phyloP scores from a whole-genome alignment of 2,888 invertebrate genomes.

The Coleophora flavipennella region DNA sequence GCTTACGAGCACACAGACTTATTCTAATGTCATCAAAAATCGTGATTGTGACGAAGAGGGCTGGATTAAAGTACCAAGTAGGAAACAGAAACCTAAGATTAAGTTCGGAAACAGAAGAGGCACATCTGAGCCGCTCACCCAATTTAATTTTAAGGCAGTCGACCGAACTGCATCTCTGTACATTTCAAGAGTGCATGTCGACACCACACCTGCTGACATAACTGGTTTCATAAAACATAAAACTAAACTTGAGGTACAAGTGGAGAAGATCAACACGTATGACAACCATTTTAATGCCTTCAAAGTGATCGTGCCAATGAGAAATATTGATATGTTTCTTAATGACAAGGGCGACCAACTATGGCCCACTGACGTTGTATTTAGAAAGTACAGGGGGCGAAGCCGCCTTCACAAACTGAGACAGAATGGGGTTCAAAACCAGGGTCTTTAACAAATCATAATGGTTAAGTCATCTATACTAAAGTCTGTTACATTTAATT shows the following conservation, averaged over 20 bases:
- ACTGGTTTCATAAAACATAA: not conserved
- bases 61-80: not conserved
- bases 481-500: not conserved
- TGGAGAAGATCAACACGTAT: not conserved
- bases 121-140: not conserved
- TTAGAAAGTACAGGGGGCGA: not conserved
- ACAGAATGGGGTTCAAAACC: not conserved
- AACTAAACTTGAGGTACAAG: not conserved
- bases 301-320: not conserved
- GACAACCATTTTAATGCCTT: not conserved
- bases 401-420: not conserved
- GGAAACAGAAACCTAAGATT: not conserved
- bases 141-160: not conserved
- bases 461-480: not conserved
- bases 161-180: not conserved
- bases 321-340: not conserved
- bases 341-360: not conserved
- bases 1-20: not conserved
- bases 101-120: not conserved
- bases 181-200: not conserved
- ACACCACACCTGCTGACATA: not conserved
- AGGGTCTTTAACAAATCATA: not conserved
- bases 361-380: not conserved
- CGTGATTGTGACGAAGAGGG: not conserved
- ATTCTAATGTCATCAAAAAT: too few relatives aligned